phyloP scores from a whole-genome alignment of 2,888 invertebrate genomes.

The Beris chalybata region DNA sequence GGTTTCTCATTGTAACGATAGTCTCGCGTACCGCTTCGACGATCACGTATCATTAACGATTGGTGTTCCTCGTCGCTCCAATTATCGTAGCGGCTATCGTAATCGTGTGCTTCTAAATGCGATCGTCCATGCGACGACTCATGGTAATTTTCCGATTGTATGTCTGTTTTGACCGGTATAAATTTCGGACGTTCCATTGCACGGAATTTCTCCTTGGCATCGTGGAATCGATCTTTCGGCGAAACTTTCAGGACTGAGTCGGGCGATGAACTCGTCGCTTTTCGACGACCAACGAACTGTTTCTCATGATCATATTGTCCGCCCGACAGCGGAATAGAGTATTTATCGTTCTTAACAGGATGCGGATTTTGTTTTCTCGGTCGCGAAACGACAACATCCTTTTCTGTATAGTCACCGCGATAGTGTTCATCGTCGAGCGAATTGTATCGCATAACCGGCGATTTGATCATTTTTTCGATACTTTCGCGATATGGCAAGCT shows the following conservation, averaged over 20 bases:
- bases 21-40: constrained; percentile 35
- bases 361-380: not conserved
- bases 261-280: constrained; percentile 33
- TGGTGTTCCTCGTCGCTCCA: constrained; percentile 54
- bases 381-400: constrained; percentile 11
- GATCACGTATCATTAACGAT: constrained; percentile 21
- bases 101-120: constrained; percentile 44
- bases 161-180: constrained; percentile 7
- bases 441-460: constrained; percentile 54
- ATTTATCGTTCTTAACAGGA: constrained; percentile 8
- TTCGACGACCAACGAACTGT: constrained; percentile 41
- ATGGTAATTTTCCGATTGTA: constrained; percentile 31
- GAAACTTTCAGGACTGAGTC: constrained; percentile 51
- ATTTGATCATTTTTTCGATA: constrained; percentile 57
- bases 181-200: constrained; percentile 63
- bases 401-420: constrained; percentile 22
- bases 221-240: constrained; percentile 79
- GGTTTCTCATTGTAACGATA: constrained; percentile 31
- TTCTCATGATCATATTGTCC: constrained; percentile 40
- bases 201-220: constrained; percentile 84
- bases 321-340: constrained; percentile 24
- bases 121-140: constrained; percentile 42
- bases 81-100: constrained; percentile 46
- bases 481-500: constrained; percentile 56
- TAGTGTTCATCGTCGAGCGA: constrained; percentile 44